Base-by-base conservation (phyloP, 2,113 vertebrate genomes). In the Pterocles burchelli region DNA sequence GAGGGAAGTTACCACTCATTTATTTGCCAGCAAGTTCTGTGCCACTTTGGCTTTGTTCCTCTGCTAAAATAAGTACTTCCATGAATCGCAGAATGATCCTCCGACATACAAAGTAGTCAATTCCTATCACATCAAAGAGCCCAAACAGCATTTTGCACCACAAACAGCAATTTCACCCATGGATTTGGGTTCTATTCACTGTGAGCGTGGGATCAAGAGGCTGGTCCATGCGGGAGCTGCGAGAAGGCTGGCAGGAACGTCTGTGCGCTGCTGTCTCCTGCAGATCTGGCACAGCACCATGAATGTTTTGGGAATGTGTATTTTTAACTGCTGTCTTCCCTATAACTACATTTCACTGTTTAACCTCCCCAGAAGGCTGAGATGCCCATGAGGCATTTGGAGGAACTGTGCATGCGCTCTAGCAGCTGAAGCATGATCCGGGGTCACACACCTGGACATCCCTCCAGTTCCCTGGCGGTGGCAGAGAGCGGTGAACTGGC, bases 401-500 rank as follows among this genome's bases (percentile, higher is more conserved):
- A 68, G 61, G 46, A 67, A 17, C 0, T 13, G 68, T 19, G 31
- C 66, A 8, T 28, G 70, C 1, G 0, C 21, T 63, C 26, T 5
- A n/a, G 52, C 34, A 85, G 57, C 49, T 4, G 43, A 67, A 68
- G 63, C 58, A 16, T 1, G 26, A 79, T 24, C 18, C 58, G 52
- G 71, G 54, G 51, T 76, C 66, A 57, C 54, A 63, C 54, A 31
- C 34, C 58, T 34, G 31, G 48, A n/a, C 8, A 14, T 13, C 49
- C 36, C 61, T 77, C 34, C 54, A 55, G 70, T 8, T 51, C 24
- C 0, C 0, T 1, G 33, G 55, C 33, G 48, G 41, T 7, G 0
- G 0, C 63, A 0, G 0, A 68, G 26, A 52, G 57, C 1, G 0
- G 48, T 1, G 3, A 74, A 4, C 8, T 11, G 66, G 57, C 57